A percentile compares a stretch with the other conserved stretches of the same genome.
Conservation (phyloP, 2,113 vertebrate species). For the Heterotilapia buettikoferi region DNA sequence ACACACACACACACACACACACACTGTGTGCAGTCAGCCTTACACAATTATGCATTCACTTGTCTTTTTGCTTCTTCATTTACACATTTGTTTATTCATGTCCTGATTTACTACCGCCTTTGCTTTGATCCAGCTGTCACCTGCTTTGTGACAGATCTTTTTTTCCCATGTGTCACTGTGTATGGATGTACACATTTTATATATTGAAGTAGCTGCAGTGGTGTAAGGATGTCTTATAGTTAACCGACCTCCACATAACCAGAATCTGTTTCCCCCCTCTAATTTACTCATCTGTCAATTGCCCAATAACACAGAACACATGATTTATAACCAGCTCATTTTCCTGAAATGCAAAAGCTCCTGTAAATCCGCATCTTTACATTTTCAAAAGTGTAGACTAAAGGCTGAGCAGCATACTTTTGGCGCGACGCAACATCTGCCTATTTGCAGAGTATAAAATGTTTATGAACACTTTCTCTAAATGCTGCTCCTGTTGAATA, state of each 20-base stretch:
- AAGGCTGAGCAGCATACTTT: neutral
- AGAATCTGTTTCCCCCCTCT: slow-evolving; percentile 18
- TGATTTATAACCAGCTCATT: slow-evolving; percentile 29
- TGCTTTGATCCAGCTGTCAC: slow-evolving; percentile 51
- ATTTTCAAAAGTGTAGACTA: neutral
- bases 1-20: neutral
- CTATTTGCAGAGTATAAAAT: neutral
- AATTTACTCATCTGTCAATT: neutral
- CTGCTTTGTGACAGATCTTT: neutral
- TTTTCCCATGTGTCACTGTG: neutral
- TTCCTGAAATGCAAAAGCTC: neutral
- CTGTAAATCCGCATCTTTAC: neutral
- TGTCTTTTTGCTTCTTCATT: slow-evolving; percentile 47
- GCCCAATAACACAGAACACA: neutral
- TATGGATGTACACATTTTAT: neutral
- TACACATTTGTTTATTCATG: slow-evolving; percentile 58
- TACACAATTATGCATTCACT: slow-evolving; percentile 50
- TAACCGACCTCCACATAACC: neutral
- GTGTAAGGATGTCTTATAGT: neutral
- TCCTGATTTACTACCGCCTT: slow-evolving; percentile 40
- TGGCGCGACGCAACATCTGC: neutral
- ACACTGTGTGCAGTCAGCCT: neutral
- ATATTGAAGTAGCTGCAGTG: neutral
- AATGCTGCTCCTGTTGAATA: neutral
- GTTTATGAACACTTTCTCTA: slow-evolving; percentile 9